These are phyloP conservation scores for Charaxes varanes DNA, from an alignment of 1,140 invertebrate species.

Conservation along the genomic window DNA sequence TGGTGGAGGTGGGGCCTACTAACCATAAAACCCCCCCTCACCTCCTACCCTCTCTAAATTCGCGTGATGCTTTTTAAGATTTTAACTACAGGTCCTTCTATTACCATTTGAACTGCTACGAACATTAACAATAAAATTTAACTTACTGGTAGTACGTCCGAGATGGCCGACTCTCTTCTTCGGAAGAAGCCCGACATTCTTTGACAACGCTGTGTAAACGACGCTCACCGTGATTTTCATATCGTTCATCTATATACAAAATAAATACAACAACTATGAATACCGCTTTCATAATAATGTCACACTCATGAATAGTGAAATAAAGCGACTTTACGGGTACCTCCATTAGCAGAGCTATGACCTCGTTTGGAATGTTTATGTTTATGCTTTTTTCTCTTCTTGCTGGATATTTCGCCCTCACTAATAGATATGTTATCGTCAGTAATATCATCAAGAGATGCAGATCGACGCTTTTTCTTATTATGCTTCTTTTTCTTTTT, in stretches of 20 bases:
- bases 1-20: no score
- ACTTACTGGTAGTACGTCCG: constrained; percentile 65
- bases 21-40: no score
- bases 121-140: not conserved
- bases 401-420: constrained; percentile 54
- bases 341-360: constrained; percentile 38
- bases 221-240: constrained; percentile 26
- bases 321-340: constrained; percentile 22
- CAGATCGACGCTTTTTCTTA: constrained; percentile 58
- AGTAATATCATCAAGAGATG: constrained; percentile 38
- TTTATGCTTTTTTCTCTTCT: constrained; percentile 64
- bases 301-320: not conserved
- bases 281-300: not conserved
- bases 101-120: not conserved
- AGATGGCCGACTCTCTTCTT: constrained; percentile 40
- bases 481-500: constrained; percentile 70
- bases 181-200: constrained; percentile 48
- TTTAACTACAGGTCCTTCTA: not conserved
- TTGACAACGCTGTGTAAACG: constrained; percentile 61
- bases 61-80: no score
- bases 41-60: no score
- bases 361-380: constrained; percentile 57
- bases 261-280: constrained; percentile 1
- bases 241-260: constrained; percentile 28
- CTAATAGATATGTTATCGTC: constrained; percentile 45